Base-by-base conservation (phyloP, 2,113 vertebrate genomes). In the Cacatua alba region DNA sequence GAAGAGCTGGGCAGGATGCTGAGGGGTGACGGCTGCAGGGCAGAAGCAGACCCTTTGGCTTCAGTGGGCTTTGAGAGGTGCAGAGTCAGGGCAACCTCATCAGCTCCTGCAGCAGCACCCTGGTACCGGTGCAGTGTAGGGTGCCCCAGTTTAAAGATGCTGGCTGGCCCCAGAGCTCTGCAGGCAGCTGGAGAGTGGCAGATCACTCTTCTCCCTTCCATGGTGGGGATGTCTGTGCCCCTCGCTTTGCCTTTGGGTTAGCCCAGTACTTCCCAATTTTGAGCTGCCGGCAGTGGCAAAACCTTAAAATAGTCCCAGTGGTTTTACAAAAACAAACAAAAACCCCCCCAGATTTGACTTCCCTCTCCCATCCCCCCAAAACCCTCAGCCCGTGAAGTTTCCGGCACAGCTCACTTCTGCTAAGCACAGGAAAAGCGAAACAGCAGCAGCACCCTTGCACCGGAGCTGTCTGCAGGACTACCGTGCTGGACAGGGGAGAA, bases 341-440 rank as follows among this genome's bases (percentile, higher is more conserved):
- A 23, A 48, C 17, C 0, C 0, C 14, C 33, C 49, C 15, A n/a
- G n/a, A 55, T 64, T 91, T 75, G 76, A 77, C 81, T 90, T 91
- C 76, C 62, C 13, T 57, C 49, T 76, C 94, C 95, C 95, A 90
- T 89, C 93, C 94, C 93, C 96, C 96, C 90, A 35, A n/a, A 89
- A 48, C 43, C 67, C 91, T 75, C 92, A 95, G 77, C 86, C 77
- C 55, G 1, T 21, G 67, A 95, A 62, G 95, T 89, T 97, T 97
- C 97, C 96, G 96, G 96, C 67, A 41, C 44, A 80, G 77, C 94
- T 97, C 86, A 93, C 87, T 97, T 97, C 92, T 97, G 95, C 96
- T 9, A 46, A 91, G 86, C 69, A 81, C 96, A 97, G 97, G 96
- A 96, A 96, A 89, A 96, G 87, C 0, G 5, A 57, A 75, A 78